phyloP scores from a whole-genome alignment of 2,113 vertebrate genomes.

The Columba livia region DNA sequence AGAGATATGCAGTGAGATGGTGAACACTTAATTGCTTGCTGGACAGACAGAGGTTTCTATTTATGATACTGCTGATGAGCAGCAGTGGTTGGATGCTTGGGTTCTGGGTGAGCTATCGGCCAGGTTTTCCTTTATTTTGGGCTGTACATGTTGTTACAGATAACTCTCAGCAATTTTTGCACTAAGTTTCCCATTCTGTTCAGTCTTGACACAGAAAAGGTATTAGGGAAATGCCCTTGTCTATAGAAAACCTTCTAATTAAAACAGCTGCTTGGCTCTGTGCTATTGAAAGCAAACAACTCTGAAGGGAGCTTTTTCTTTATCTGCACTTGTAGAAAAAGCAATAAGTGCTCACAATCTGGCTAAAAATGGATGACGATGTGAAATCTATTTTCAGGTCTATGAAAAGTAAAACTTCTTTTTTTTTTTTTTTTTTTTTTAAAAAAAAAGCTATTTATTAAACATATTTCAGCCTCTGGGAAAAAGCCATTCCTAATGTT shows the following conservation, averaged over 20 bases:
- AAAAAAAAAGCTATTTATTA: neutral
- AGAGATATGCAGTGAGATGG: neutral
- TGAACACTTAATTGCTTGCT: neutral
- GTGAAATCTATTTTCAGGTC: neutral
- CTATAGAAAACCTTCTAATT: slow-evolving; percentile 24
- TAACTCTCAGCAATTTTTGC: neutral
- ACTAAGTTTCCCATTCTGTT: neutral
- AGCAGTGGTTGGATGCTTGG: neutral
- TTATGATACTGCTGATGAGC: neutral
- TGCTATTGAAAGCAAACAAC: neutral
- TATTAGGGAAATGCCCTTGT: slow-evolving; percentile 6
- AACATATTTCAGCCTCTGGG: neutral
- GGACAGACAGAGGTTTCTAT: neutral
- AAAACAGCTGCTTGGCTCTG: slow-evolving; percentile 27
- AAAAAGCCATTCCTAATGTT: neutral
- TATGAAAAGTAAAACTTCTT: neutral
- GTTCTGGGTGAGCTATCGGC: neutral
- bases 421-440: no score
- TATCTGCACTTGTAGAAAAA: neutral
- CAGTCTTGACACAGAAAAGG: neutral
- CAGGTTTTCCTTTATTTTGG: neutral
- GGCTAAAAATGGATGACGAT: slow-evolving; percentile 13
- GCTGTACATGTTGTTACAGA: neutral
- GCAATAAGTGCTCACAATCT: neutral
- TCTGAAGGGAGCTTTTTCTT: slow-evolving; percentile 51